Percentiles rank a stretch among this genome's conserved stretches.
phyloP scores from a whole-genome alignment of 2,113 vertebrate genomes.

The Sprattus sprattus region DNA sequence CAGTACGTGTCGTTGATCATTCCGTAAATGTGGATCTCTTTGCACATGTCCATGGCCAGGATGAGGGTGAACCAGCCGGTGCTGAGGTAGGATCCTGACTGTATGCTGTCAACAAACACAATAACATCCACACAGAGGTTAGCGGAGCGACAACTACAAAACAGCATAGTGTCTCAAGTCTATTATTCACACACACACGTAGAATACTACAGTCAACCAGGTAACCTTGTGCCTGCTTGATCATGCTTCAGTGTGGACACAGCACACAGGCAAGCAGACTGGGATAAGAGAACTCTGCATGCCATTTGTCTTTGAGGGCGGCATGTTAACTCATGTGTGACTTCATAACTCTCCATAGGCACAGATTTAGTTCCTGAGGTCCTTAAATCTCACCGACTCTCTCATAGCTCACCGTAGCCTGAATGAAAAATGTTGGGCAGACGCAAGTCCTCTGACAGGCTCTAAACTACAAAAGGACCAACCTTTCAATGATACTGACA shows the following conservation, averaged over 20 bases:
- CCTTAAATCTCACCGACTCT: background rate
- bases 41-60: slow-evolving; percentile 98
- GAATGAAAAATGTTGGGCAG: background rate
- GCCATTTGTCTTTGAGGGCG: background rate
- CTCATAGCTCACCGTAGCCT: background rate
- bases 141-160: background rate
- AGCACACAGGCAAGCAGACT: background rate
- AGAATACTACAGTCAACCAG: slow-evolving; percentile 1
- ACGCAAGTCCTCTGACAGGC: background rate
- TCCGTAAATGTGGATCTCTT: slow-evolving; percentile 93
- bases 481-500: background rate
- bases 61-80: slow-evolving; percentile 98
- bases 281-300: background rate
- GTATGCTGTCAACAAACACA: slow-evolving; percentile 80
- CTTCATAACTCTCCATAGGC: background rate
- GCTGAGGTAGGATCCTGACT: slow-evolving; percentile 97
- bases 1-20: slow-evolving; percentile 99
- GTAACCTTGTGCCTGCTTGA: background rate
- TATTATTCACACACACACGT: background rate
- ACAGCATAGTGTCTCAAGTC: slow-evolving; percentile 15
- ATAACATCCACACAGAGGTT: slow-evolving; percentile 7
- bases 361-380: background rate
- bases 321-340: background rate
- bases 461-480: background rate
- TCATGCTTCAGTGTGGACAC: background rate